A percentile compares a stretch with the other conserved stretches of the same genome.
phyloP scores from a whole-genome alignment of 2,797 vertebrate species.

The Borostomias antarcticus region DNA sequence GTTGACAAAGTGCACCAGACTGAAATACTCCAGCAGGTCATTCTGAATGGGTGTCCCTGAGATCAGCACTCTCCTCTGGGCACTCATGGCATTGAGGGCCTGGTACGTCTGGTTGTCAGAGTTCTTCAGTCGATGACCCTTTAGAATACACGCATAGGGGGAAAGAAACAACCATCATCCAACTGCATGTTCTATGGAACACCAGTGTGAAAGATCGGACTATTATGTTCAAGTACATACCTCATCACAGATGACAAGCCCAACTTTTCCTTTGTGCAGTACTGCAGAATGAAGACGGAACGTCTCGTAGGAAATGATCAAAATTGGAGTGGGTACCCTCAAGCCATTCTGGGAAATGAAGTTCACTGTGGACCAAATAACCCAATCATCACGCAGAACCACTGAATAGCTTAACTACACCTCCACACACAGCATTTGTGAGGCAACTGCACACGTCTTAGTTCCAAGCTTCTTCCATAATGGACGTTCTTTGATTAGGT shows the following conservation, averaged over 20 bases:
- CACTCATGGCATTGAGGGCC: conserved; percentile 88
- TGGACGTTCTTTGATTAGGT: too few species aligned
- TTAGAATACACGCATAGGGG: neutral
- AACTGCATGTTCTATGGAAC: neutral
- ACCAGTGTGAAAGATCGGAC: neutral
- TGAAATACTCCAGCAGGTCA: conserved; percentile 97
- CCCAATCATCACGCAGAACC: too few species aligned
- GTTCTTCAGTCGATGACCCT: conserved; percentile 97
- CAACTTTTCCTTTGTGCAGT: conserved; percentile 89
- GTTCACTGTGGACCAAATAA: conserved; percentile 69
- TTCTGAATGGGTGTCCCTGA: conserved; percentile 98
- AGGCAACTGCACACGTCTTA: too few species aligned
- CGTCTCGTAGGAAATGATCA: conserved; percentile 98
- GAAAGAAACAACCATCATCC: neutral
- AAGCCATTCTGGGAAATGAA: conserved; percentile 90
- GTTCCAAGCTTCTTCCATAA: too few species aligned
- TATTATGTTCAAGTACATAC: conserved; percentile 57
- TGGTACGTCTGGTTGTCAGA: conserved; percentile 98
- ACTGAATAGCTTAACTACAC: too few species aligned
- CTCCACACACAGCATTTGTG: neutral
- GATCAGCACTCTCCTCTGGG: conserved; percentile 90
- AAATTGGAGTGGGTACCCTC: conserved; percentile 88
- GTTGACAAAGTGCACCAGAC: conserved; percentile 96
- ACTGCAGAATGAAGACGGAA: conserved; percentile 90
- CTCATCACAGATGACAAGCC: conserved; percentile 96